Evolutionary conservation across 1,140 invertebrate species (phyloP).

Genomic region (Hypothenemus hampei): DNA sequence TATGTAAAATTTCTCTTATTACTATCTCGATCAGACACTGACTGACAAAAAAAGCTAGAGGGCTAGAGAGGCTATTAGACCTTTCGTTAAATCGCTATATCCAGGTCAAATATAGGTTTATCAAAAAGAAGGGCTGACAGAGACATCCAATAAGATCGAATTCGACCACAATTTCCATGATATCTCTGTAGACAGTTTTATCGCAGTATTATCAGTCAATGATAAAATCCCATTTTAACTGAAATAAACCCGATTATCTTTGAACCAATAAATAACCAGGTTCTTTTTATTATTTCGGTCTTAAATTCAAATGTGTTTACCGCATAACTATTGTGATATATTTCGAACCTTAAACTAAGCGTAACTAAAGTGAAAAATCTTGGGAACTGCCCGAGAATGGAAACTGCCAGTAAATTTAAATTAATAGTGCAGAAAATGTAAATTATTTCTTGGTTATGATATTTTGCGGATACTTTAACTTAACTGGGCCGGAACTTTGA

Average conservation of each 20-base stretch:
- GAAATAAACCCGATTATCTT: background rate
- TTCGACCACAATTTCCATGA: background rate
- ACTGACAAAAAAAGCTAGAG: no score
- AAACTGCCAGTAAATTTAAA: conserved; percentile 6
- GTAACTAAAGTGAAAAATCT: conserved; percentile 16
- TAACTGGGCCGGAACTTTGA: no score
- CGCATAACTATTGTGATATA: conserved; percentile 6
- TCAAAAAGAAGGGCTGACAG: background rate
- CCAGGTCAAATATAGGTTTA: background rate
- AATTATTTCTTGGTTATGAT: conserved; percentile 13
- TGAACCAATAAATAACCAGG: conserved; percentile 1
- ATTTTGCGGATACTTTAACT: conserved; percentile 12
- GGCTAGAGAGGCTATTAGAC: no score
- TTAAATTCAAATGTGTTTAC: conserved; percentile 10
- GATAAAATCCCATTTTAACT: background rate
- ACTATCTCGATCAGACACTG: no score
- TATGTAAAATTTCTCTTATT: no score
- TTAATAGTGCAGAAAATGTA: conserved; percentile 17
- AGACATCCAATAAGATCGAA: conserved; percentile 1
- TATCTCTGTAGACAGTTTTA: background rate
- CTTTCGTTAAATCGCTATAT: background rate
- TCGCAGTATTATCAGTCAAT: no score
- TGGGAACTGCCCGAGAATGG: conserved; percentile 2
- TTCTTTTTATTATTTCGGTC: conserved; percentile 1
- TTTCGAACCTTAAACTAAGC: conserved; percentile 15